Percentiles rank a stretch among this genome's conserved stretches.
Conservation (phyloP, 2,797 vertebrate genomes). For the Rhodeus uyekii region DNA sequence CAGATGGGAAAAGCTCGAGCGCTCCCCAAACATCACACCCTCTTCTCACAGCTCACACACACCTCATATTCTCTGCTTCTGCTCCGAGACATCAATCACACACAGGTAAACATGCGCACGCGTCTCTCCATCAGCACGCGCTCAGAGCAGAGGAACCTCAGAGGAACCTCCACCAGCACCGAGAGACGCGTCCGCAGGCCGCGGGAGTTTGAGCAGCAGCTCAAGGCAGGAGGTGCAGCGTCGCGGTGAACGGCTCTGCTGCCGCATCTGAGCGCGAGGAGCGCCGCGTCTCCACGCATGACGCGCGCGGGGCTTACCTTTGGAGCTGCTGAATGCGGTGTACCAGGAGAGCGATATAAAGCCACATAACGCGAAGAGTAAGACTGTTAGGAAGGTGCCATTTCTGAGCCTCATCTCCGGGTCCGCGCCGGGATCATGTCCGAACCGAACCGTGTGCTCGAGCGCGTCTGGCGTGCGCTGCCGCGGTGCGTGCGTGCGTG, state of each 20-base stretch:
- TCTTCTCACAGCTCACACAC: not conserved
- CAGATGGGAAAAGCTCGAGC: too few species aligned
- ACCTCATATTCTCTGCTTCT: not conserved
- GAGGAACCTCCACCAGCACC: too few species aligned
- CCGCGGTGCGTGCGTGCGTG: slow-evolving; percentile 32
- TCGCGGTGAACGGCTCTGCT: too few species aligned
- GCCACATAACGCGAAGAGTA: slow-evolving; percentile 91
- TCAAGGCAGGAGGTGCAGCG: too few species aligned
- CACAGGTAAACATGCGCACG: too few species aligned
- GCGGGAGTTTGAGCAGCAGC: too few species aligned
- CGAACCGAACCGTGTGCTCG: slow-evolving; percentile 71
- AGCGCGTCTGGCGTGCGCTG: slow-evolving; percentile 42
- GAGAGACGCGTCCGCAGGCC: too few species aligned
- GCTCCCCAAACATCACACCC: not conserved
- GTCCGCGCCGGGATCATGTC: slow-evolving; percentile 84
- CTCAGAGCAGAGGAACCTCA: too few species aligned
- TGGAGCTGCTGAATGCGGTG: slow-evolving; percentile 94
- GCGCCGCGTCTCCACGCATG: too few species aligned
- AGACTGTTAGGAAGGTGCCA: slow-evolving; percentile 95
- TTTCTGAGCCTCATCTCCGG: slow-evolving; percentile 97
- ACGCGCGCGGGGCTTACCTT: too few species aligned
- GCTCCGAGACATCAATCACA: not conserved
- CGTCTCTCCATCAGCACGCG: too few species aligned
- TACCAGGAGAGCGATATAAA: slow-evolving; percentile 95
- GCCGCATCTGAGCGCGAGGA: too few species aligned